Evolutionary conservation across 2,113 vertebrate species (phyloP).

Genomic region (Antennarius striatus): DNA sequence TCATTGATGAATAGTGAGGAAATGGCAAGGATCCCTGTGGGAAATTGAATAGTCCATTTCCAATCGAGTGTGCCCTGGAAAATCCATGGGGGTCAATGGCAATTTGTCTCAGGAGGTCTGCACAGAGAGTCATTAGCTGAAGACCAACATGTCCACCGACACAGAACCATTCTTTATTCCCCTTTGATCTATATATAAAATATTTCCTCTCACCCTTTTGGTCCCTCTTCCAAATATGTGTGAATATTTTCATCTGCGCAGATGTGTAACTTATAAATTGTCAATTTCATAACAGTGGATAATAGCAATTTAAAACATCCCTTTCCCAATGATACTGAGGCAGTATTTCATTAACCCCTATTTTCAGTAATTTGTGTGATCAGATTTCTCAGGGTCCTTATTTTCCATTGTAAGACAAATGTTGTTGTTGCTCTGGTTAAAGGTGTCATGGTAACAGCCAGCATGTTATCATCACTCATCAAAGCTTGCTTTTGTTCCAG

Average conservation of each 20-base stretch:
- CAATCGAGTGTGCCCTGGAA: slow-evolving; percentile 73
- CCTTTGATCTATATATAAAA: slow-evolving; percentile 44
- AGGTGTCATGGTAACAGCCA: too few relatives aligned
- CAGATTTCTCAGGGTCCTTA: too few relatives aligned
- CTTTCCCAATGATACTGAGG: too few relatives aligned
- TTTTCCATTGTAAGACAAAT: too few relatives aligned
- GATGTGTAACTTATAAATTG: slow-evolving; percentile 17
- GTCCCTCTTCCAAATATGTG: slow-evolving; percentile 28
- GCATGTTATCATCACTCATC: too few relatives aligned
- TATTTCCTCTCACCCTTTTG: slow-evolving; percentile 26
- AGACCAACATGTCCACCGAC: slow-evolving; percentile 67
- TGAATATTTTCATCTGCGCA: slow-evolving; percentile 1
- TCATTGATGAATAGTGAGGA: slow-evolving; percentile 64
- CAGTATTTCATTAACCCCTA: too few relatives aligned
- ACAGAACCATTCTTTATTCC: slow-evolving; percentile 61
- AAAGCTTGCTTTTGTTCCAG: too few relatives aligned
- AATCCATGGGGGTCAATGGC: slow-evolving; percentile 75
- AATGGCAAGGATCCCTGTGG: slow-evolving; percentile 70
- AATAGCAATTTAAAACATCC: slow-evolving; percentile 23
- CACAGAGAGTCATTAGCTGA: slow-evolving; percentile 72
- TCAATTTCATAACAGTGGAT: slow-evolving; percentile 9
- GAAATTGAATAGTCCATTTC: slow-evolving; percentile 79
- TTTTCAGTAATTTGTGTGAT: too few relatives aligned
- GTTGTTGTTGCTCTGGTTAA: too few relatives aligned
- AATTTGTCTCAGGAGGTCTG: slow-evolving; percentile 75